phyloP scores from a whole-genome alignment of 2,888 invertebrate genomes.

The Suillia variegata region DNA sequence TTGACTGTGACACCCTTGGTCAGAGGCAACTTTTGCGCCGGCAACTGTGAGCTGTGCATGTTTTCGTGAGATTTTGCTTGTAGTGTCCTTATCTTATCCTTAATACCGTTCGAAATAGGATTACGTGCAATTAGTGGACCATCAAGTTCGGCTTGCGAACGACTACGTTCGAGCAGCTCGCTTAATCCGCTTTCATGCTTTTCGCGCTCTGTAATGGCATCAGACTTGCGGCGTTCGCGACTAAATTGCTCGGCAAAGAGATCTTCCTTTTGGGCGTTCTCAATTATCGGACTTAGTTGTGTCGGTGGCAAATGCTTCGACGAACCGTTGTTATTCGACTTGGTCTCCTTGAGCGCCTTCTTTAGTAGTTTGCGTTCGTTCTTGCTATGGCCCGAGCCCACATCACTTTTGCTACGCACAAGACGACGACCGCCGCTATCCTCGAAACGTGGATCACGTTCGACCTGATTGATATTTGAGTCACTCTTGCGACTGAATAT shows the following conservation, averaged over 20 bases:
- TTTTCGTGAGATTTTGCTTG: conserved; percentile 63
- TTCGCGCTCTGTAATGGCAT: conserved; percentile 55
- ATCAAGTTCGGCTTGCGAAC: conserved; percentile 52
- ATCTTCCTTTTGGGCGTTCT: conserved; percentile 74
- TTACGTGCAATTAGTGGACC: conserved; percentile 61
- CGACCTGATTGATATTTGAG: conserved; percentile 60
- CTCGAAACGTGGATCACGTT: conserved; percentile 60
- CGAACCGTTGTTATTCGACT: conserved; percentile 54
- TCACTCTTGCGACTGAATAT: conserved; percentile 69
- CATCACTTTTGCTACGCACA: conserved; percentile 70
- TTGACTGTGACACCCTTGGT: conserved; percentile 77
- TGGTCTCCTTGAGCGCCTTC: conserved; percentile 33
- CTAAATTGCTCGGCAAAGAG: conserved; percentile 63
- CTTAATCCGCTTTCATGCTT: conserved; percentile 52
- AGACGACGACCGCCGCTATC: conserved; percentile 64
- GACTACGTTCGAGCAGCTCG: conserved; percentile 49
- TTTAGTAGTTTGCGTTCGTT: conserved; percentile 36
- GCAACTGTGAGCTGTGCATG: conserved; percentile 78
- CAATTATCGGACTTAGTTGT: conserved; percentile 80
- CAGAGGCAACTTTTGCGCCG: conserved; percentile 71
- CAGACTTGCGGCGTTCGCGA: conserved; percentile 55
- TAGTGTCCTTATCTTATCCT: conserved; percentile 48
- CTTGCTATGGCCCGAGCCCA: conserved; percentile 60
- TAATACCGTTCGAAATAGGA: conserved; percentile 61
- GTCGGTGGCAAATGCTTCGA: conserved; percentile 67